Evolutionary conservation across 2,113 vertebrate species (phyloP).

Genomic region (Serinus canaria): DNA sequence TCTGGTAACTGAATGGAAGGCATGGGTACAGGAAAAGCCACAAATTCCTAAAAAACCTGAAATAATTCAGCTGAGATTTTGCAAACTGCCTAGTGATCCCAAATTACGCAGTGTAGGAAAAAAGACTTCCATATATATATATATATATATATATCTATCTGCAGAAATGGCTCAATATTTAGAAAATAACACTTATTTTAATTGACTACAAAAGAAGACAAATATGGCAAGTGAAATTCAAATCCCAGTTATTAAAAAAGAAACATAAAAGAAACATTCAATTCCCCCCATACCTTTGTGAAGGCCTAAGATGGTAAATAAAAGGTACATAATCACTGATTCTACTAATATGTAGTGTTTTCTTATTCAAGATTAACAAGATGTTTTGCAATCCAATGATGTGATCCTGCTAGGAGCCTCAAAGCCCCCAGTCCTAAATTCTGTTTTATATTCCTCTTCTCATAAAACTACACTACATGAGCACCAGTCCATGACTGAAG

Average conservation of each 20-base stretch:
- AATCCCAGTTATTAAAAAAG: background rate
- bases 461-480: background rate
- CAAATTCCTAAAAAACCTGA: background rate
- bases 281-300: fast-evolving
- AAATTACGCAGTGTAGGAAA: background rate
- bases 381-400: background rate
- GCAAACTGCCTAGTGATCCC: background rate
- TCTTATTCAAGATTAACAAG: background rate
- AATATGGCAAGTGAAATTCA: background rate
- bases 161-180: background rate
- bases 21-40: background rate
- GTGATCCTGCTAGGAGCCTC: background rate
- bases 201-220: background rate
- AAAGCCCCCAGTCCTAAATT: background rate
- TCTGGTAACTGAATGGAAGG: background rate
- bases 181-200: background rate
- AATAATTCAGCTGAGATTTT: background rate
- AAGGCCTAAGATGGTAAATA: background rate
- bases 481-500: background rate
- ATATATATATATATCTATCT: background rate
- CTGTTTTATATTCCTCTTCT: background rate
- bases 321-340: background rate
- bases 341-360: background rate
- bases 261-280: background rate
- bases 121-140: background rate